Conservation (phyloP, 2,888 invertebrate genomes). For the Agrenia bidenticulata region DNA sequence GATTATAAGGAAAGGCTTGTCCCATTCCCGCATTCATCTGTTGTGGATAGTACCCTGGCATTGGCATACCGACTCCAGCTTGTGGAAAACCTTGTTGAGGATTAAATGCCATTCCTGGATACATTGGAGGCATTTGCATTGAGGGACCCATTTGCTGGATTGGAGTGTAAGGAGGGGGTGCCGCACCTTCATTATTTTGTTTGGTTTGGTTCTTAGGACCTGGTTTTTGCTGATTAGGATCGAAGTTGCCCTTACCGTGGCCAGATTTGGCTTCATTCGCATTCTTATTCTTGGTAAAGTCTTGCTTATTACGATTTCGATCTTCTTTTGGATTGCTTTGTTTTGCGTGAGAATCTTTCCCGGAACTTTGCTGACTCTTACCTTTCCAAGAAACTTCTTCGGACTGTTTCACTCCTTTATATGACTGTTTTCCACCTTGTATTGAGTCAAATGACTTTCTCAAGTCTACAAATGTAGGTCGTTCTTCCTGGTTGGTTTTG, state of each 20-base stretch:
- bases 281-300: too few species aligned
- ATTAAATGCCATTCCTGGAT: not conserved
- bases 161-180: constrained; percentile 30
- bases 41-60: not conserved
- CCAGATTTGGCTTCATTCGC: not conserved
- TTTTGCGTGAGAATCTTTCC: too few species aligned
- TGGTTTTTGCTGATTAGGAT: not conserved
- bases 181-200: not conserved
- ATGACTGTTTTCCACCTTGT: too few species aligned
- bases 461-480: constrained; percentile 31
- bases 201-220: not conserved
- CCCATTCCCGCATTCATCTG: not conserved
- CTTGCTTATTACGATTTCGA: too few species aligned
- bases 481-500: constrained; percentile 20
- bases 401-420: too few species aligned
- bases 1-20: not conserved
- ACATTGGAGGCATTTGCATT: not conserved
- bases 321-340: too few species aligned
- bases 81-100: not conserved
- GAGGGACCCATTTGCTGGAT: constrained; percentile 1
- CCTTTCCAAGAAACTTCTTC: too few species aligned
- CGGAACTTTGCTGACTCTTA: too few species aligned
- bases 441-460: constrained; percentile 16
- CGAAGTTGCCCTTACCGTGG: not conserved
- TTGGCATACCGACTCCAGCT: not conserved